phyloP scores from a whole-genome alignment of 2,113 vertebrate genomes.

The Corydoras sp. region DNA sequence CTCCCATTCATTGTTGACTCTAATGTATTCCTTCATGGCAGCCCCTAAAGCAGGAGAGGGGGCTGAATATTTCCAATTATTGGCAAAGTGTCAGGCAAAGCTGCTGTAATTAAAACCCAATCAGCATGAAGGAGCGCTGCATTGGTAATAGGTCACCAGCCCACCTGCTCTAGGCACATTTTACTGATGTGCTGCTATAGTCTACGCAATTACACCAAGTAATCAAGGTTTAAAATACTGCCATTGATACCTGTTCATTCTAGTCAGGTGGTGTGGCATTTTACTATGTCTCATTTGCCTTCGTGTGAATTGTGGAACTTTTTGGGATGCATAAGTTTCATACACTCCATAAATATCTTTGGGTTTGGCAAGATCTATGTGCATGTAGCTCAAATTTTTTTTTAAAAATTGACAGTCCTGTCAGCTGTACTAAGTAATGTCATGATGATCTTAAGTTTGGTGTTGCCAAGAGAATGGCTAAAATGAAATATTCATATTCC shows the following conservation, averaged over 20 bases:
- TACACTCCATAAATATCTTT: too few species aligned
- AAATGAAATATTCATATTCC: conserved; percentile 30
- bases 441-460: conserved; percentile 5
- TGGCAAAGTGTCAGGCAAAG: conserved; percentile 59
- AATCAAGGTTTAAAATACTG: not conserved
- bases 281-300: not conserved
- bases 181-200: conserved; percentile 17
- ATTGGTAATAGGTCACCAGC: conserved; percentile 41
- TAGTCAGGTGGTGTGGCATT: not conserved
- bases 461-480: conserved; percentile 14
- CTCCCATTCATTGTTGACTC: conserved; percentile 37
- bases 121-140: conserved; percentile 48
- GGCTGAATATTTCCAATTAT: conserved; percentile 66
- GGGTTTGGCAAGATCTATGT: conserved; percentile 19
- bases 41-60: conserved; percentile 40
- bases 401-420: conserved; percentile 20
- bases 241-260: conserved; percentile 6
- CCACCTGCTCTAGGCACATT: conserved; percentile 28
- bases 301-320: not conserved
- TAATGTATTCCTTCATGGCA: conserved; percentile 44
- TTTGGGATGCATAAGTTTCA: too few species aligned
- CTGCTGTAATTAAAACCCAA: conserved; percentile 65
- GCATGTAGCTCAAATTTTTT: not conserved
- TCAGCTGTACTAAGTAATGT: conserved; percentile 19
- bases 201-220: conserved; percentile 9